These are phyloP conservation scores for Sinodicranocentrus sp. DNA, from an alignment of 2,888 invertebrate genomes.

Conservation along the genomic window DNA sequence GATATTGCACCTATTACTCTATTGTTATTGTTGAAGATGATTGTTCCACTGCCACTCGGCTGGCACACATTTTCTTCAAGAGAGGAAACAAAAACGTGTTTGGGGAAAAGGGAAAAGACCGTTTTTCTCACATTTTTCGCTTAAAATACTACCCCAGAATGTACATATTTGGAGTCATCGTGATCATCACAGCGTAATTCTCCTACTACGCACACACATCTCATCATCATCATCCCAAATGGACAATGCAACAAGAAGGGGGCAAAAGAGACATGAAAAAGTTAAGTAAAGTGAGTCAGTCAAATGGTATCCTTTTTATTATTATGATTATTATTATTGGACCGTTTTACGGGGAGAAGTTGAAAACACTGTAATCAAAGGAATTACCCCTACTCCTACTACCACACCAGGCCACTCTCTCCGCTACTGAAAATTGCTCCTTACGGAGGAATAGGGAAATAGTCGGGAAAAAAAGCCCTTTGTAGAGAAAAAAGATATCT, in stretches of 20 bases:
- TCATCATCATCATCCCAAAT: too few species aligned
- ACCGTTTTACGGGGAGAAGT: slow-evolving; percentile 59
- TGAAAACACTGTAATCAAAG: slow-evolving; percentile 74
- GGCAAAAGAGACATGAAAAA: slow-evolving; percentile 36
- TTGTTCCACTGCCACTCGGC: slow-evolving; percentile 11
- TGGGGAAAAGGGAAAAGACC: slow-evolving; percentile 26
- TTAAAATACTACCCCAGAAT: too few species aligned
- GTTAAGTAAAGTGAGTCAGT: slow-evolving; percentile 44
- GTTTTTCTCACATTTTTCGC: slow-evolving; percentile 48
- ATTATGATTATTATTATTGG: slow-evolving; percentile 67
- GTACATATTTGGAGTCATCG: not conserved
- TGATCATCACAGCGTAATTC: not conserved
- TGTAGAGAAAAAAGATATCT: slow-evolving; percentile 16
- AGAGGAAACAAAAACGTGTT: slow-evolving; percentile 34
- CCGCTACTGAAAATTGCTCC: slow-evolving; percentile 63
- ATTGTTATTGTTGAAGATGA: slow-evolving; percentile 4
- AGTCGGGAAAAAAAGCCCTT: not conserved
- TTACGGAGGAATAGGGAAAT: slow-evolving; percentile 29
- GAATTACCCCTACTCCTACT: slow-evolving; percentile 66
- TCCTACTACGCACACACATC: not conserved
- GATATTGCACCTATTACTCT: slow-evolving; percentile 57
- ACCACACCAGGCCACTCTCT: slow-evolving; percentile 46
- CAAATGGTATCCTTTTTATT: slow-evolving; percentile 62
- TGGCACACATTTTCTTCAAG: slow-evolving; percentile 28
- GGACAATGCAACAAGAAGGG: slow-evolving; percentile 29